Conservation (phyloP, 1,140 invertebrate genomes). For the Aphis gossypii region DNA sequence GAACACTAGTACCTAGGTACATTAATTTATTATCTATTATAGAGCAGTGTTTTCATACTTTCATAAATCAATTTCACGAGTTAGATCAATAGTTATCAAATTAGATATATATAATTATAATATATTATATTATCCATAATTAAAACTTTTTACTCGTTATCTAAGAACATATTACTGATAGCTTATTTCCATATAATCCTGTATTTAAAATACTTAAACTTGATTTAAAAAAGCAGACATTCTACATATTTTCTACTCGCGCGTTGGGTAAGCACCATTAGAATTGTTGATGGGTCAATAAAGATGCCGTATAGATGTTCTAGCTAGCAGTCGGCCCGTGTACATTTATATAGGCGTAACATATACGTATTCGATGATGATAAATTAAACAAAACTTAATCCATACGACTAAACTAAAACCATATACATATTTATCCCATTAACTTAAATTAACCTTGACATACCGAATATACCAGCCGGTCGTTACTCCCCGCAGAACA, state of each 20-base stretch:
- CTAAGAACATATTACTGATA: background rate
- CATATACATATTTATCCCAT: constrained; percentile 17
- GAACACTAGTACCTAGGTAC: background rate
- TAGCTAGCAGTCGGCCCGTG: background rate
- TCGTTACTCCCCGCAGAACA: background rate
- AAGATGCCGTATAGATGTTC: constrained; percentile 9
- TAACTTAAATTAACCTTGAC: constrained; percentile 8
- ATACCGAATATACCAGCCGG: background rate
- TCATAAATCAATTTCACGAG: background rate
- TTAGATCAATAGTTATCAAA: background rate
- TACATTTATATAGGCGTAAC: background rate
- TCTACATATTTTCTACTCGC: background rate
- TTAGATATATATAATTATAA: background rate
- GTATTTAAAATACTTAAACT: background rate
- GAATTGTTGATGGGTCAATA: background rate
- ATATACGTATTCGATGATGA: background rate
- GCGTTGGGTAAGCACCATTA: background rate
- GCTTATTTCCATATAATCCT: background rate
- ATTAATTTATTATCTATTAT: background rate
- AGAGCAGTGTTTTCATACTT: background rate
- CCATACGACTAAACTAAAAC: background rate
- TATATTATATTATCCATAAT: background rate
- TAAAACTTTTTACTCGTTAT: background rate
- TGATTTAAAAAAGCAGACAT: background rate
- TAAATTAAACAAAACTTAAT: constrained; percentile 20